phyloP scores from a whole-genome alignment of 2,888 invertebrate genomes.

The Melanophora roralis region DNA sequence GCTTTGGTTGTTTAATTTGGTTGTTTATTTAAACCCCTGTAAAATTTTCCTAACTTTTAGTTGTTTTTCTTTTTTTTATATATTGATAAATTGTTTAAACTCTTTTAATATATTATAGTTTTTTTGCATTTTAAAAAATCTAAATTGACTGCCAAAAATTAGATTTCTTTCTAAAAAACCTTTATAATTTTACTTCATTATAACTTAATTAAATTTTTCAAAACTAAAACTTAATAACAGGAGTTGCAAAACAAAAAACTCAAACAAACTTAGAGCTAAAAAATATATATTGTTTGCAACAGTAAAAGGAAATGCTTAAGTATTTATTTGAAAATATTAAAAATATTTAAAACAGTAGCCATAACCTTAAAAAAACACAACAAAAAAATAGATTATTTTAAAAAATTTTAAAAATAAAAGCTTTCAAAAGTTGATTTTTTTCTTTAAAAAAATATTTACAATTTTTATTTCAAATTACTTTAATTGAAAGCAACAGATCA shows the following conservation, averaged over 20 bases:
- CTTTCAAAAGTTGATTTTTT: slow-evolving; percentile 46
- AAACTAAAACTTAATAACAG: too few species aligned
- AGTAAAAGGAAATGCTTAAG: slow-evolving; percentile 69
- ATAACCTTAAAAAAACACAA: slow-evolving; percentile 27
- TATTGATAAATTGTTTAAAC: too few species aligned
- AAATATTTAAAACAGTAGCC: slow-evolving; percentile 18
- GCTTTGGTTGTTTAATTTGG: too few species aligned
- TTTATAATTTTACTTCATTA: too few species aligned
- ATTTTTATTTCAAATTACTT: slow-evolving; percentile 54
- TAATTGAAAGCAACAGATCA: slow-evolving; percentile 75
- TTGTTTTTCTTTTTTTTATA: too few species aligned
- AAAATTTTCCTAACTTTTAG: too few species aligned
- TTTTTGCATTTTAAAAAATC: too few species aligned
- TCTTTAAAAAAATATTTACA: slow-evolving; percentile 20
- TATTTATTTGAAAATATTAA: slow-evolving; percentile 62
- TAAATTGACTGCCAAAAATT: too few species aligned
- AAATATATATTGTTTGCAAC: slow-evolving; percentile 59
- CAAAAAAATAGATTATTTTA: slow-evolving; percentile 17
- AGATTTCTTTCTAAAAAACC: too few species aligned
- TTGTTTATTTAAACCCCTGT: too few species aligned
- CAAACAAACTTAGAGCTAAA: slow-evolving; percentile 15
- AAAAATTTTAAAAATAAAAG: slow-evolving; percentile 40
- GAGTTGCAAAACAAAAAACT: not conserved
- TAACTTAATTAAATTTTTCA: too few species aligned
- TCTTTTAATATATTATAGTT: too few species aligned